Percentiles rank a stretch among this genome's conserved stretches.
Conservation (phyloP, 2,888 invertebrate species). For the Hyalella azteca region DNA sequence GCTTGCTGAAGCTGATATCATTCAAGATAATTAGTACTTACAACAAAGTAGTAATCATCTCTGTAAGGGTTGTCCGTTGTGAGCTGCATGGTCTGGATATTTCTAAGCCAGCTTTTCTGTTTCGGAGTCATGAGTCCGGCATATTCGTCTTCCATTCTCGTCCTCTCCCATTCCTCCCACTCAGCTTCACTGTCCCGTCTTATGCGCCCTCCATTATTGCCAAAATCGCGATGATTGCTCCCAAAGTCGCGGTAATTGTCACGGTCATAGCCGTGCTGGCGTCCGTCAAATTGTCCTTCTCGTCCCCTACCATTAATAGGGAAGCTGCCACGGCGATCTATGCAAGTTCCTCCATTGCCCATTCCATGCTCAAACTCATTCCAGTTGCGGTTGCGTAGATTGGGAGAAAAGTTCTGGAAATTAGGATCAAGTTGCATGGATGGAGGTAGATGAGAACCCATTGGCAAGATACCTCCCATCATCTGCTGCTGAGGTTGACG, state of each 20-base stretch:
- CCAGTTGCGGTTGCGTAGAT: neutral
- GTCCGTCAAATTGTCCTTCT: neutral
- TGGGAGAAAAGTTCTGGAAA: neutral
- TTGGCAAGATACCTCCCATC: neutral
- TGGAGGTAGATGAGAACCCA: neutral
- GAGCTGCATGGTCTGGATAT: slow-evolving; percentile 91
- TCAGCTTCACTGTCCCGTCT: slow-evolving; percentile 56
- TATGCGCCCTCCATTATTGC: slow-evolving; percentile 36
- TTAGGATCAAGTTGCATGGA: neutral
- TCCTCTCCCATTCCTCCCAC: slow-evolving; percentile 57
- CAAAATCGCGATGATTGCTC: neutral
- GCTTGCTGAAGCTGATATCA: neutral
- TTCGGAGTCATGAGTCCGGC: slow-evolving; percentile 90
- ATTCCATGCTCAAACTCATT: neutral
- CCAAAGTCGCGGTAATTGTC: slow-evolving; percentile 19
- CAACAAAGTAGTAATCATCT: slow-evolving; percentile 87
- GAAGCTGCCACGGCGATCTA: neutral
- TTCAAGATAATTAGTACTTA: slow-evolving; percentile 34
- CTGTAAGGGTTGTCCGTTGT: slow-evolving; percentile 94
- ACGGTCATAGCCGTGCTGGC: neutral
- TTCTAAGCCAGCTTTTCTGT: slow-evolving; percentile 95
- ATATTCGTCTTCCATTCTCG: slow-evolving; percentile 74
- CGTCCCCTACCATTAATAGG: neutral
- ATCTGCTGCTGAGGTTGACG: neutral
- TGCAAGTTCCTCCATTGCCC: neutral